phyloP scores from a whole-genome alignment of 2,113 vertebrate genomes.

The Pontoporia blainvillei region DNA sequence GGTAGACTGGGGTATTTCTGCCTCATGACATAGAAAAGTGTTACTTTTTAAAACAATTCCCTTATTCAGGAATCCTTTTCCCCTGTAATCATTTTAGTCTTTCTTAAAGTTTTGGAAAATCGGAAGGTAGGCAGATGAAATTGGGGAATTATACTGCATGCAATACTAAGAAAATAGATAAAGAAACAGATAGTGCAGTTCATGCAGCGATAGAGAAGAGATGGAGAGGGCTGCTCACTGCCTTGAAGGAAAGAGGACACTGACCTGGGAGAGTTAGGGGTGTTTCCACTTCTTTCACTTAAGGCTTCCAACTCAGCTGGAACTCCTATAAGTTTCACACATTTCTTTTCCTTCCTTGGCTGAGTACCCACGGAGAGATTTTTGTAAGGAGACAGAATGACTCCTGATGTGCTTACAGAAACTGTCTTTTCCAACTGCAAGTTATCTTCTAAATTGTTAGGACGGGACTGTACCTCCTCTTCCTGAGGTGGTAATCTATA shows the following conservation, averaged over 20 bases:
- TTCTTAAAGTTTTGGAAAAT: slow-evolving; percentile 77
- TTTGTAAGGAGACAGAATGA: not conserved
- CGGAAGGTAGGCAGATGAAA: slow-evolving; percentile 74
- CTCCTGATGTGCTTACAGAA: not conserved
- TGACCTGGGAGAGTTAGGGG: slow-evolving; percentile 83
- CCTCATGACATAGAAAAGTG: not conserved
- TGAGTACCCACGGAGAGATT: not conserved
- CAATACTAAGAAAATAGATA: slow-evolving; percentile 81
- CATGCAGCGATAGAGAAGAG: slow-evolving; percentile 81
- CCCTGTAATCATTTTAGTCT: slow-evolving; percentile 65
- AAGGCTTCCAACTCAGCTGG: slow-evolving; percentile 40
- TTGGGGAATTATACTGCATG: slow-evolving; percentile 77
- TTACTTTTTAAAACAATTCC: not conserved
- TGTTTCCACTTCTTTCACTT: slow-evolving; percentile 56
- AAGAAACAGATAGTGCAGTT: slow-evolving; percentile 79
- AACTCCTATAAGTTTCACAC: slow-evolving; percentile 81
- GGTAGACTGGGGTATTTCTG: not conserved
- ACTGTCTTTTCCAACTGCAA: not conserved
- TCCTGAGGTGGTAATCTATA: not conserved
- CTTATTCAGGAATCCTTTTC: slow-evolving; percentile 62
- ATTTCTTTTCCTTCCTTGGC: slow-evolving; percentile 77
- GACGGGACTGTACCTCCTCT: slow-evolving; percentile 25
- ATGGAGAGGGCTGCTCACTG: slow-evolving; percentile 72
- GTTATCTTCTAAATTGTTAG: slow-evolving; percentile 13
- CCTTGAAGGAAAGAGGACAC: slow-evolving; percentile 75